Conservation (phyloP, 35 echinoderm and acorn worm genomes). For the Hemicentrotus pulcherrimus region DNA sequence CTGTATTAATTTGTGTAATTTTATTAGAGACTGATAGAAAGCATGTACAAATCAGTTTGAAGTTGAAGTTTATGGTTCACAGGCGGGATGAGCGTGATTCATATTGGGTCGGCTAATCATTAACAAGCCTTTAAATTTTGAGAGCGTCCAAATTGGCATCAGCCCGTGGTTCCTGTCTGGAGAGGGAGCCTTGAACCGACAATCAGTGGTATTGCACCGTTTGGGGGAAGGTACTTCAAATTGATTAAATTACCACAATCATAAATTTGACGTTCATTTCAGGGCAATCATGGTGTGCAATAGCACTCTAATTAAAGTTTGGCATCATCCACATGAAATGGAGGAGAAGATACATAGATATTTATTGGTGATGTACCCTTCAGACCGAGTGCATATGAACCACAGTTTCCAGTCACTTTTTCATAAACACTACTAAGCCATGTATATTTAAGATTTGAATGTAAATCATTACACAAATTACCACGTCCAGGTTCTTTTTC, state of each 20-base stretch:
- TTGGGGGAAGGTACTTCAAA: not conserved
- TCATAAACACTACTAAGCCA: too few relatives aligned
- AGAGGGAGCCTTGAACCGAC: not conserved
- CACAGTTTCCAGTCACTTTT: too few relatives aligned
- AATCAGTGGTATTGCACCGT: not conserved
- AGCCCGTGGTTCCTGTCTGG: not conserved
- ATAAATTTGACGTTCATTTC: not conserved
- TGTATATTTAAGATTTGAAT: not conserved
- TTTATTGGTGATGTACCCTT: not conserved
- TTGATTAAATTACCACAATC: not conserved
- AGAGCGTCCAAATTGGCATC: not conserved
- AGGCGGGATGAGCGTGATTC: not conserved
- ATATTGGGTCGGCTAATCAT: constrained; percentile 3
- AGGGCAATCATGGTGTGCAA: not conserved
- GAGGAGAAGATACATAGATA: not conserved
- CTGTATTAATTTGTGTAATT: not conserved
- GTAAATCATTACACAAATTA: too few relatives aligned
- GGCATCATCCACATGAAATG: not conserved
- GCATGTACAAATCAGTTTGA: not conserved
- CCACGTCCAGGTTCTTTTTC: too few relatives aligned
- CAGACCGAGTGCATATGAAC: too few relatives aligned
- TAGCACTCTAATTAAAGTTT: not conserved
- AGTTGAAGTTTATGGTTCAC: not conserved
- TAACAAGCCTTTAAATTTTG: not conserved
- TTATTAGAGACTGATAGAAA: not conserved